Conservation (phyloP, 1,140 invertebrate species). For the Parasteatoda tepidariorum region DNA sequence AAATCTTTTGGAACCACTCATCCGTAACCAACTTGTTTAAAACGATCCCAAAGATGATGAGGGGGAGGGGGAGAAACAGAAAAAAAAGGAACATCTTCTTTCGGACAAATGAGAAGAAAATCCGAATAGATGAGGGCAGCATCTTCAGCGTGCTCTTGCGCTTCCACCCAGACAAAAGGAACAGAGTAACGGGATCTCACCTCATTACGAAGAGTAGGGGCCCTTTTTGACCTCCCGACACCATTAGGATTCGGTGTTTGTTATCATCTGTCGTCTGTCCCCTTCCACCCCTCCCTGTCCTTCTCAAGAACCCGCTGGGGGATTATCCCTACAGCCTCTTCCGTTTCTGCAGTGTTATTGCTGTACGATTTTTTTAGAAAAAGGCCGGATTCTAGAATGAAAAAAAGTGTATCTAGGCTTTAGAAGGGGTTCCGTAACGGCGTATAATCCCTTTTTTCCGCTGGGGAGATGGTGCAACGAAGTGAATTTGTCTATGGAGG, state of each 20-base stretch:
- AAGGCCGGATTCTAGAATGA: no score
- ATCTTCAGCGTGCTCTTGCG: not conserved
- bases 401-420: not conserved
- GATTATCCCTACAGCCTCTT: not conserved
- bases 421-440: not conserved
- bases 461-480: not conserved
- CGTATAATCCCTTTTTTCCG: not conserved
- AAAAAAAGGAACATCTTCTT: not conserved
- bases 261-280: slow-evolving; percentile 25
- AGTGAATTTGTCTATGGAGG: not conserved
- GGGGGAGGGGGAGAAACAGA: not conserved
- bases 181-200: slow-evolving; percentile 17
- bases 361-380: not conserved
- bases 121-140: not conserved
- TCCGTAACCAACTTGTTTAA: not conserved
- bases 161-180: not conserved
- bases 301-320: not conserved
- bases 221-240: slow-evolving; percentile 42
- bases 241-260: slow-evolving; percentile 46
- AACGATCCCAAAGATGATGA: not conserved
- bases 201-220: slow-evolving; percentile 27
- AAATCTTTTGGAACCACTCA: not conserved
- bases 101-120: not conserved
- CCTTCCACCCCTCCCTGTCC: not conserved
- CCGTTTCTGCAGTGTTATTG: not conserved